Percentiles rank a stretch among this genome's conserved stretches.
Evolutionary conservation across 2,888 invertebrate species (phyloP).

Genomic region (Synergus umbraculus): DNA sequence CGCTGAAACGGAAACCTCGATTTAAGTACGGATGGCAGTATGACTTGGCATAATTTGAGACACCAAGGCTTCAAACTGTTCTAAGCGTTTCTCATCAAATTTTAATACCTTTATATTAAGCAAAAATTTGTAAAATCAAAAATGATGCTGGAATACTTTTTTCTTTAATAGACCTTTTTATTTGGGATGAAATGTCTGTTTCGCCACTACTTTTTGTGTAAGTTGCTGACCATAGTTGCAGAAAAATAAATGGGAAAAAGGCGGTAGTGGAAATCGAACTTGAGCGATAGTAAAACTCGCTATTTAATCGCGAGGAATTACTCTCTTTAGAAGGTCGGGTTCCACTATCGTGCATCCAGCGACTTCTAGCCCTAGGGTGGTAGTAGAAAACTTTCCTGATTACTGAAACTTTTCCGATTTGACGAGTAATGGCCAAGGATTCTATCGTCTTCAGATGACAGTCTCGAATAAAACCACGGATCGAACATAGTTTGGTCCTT

Average conservation of each 20-base stretch:
- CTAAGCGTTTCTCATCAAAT: too few relatives aligned
- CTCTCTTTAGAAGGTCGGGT: slow-evolving; percentile 45
- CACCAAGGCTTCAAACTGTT: background rate
- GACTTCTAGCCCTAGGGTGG: slow-evolving; percentile 43
- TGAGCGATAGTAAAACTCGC: slow-evolving; percentile 26
- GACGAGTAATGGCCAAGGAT: slow-evolving; percentile 69
- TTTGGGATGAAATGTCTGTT: background rate
- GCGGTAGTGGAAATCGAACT: background rate
- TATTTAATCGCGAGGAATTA: slow-evolving; percentile 26
- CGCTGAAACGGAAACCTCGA: slow-evolving; percentile 14
- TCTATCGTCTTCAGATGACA: slow-evolving; percentile 60
- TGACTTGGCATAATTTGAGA: slow-evolving; percentile 17
- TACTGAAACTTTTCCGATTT: slow-evolving; percentile 72
- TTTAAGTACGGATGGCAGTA: slow-evolving; percentile 1
- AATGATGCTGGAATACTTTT: too few relatives aligned
- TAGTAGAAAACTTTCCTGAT: slow-evolving; percentile 69
- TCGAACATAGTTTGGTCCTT: background rate
- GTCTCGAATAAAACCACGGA: background rate
- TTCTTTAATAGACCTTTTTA: too few relatives aligned
- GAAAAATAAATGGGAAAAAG: background rate
- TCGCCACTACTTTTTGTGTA: background rate
- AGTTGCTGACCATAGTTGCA: too few relatives aligned
- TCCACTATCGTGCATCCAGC: slow-evolving; percentile 64
- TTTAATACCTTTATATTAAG: too few relatives aligned
- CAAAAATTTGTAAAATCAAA: too few relatives aligned